These are phyloP conservation scores for Probosciger aterrimus DNA, from an alignment of 2,113 vertebrate species.

Conservation along the genomic window DNA sequence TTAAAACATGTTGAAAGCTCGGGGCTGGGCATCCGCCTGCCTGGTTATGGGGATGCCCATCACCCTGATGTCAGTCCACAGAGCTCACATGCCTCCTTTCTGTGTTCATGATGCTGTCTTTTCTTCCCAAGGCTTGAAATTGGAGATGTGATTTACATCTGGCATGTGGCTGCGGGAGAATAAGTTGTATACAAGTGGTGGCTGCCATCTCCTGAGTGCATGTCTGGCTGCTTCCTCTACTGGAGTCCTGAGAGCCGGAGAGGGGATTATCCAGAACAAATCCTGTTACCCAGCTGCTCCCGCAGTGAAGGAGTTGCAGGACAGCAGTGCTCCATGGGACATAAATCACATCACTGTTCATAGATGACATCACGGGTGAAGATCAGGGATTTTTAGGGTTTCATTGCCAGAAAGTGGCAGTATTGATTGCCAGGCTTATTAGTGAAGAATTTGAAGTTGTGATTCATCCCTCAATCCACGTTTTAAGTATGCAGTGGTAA, in stretches of 20 bases:
- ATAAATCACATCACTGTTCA: neutral
- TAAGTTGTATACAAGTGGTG: neutral
- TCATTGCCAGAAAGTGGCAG: neutral
- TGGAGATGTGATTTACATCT: neutral
- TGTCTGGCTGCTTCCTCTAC: neutral
- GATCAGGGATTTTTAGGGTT: neutral
- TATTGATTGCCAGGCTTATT: constrained; percentile 25
- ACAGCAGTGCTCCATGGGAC: neutral
- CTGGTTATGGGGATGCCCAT: neutral
- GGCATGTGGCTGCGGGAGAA: neutral
- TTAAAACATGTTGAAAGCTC: neutral
- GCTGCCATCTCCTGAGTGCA: neutral
- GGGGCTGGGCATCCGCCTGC: neutral
- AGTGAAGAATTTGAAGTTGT: constrained; percentile 8
- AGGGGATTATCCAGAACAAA: constrained; percentile 2
- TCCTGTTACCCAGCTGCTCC: neutral
- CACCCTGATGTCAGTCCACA: neutral
- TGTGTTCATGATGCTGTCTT: neutral
- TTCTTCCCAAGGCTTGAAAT: neutral
- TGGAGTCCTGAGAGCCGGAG: fast-evolving
- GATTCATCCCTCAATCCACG: neutral
- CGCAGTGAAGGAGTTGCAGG: neutral
- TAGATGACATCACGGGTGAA: neutral
- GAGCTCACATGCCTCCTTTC: neutral
- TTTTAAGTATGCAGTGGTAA: neutral